Conservation (phyloP, 23 tunicate genomes). For the Styela clava region DNA sequence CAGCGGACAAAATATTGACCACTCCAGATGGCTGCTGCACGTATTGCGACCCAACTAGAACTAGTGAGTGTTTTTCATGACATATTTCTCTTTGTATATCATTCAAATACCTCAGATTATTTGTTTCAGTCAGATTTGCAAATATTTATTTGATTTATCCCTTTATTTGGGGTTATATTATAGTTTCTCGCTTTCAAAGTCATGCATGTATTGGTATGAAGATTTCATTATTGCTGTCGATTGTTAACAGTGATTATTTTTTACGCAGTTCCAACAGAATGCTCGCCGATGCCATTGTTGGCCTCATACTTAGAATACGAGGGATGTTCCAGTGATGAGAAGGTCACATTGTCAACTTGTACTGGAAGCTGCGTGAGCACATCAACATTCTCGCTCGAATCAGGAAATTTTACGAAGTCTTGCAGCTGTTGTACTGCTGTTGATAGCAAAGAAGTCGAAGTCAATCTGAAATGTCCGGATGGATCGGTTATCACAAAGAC, state of each 20-base stretch:
- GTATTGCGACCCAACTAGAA: constrained; percentile 60
- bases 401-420: constrained; percentile 67
- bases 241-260: too few relatives aligned
- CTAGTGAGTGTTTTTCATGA: constrained; percentile 3
- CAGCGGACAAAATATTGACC: constrained; percentile 70
- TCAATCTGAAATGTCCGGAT: constrained; percentile 76
- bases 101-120: too few relatives aligned
- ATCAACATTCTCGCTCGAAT: constrained; percentile 74
- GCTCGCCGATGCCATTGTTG: constrained; percentile 27
- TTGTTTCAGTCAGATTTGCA: too few relatives aligned
- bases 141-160: too few relatives aligned
- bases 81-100: neutral
- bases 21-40: constrained; percentile 95
- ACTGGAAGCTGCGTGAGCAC: constrained; percentile 86
- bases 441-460: constrained; percentile 55
- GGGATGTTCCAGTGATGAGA: constrained; percentile 71
- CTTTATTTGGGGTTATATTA: too few relatives aligned
- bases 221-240: too few relatives aligned
- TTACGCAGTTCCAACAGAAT: constrained; percentile 30
- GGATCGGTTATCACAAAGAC: constrained; percentile 52
- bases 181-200: too few relatives aligned
- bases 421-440: constrained; percentile 91
- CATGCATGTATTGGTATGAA: too few relatives aligned
- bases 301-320: constrained; percentile 52
- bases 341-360: constrained; percentile 60